phyloP scores from a whole-genome alignment of 2,797 vertebrate genomes.

The Botia almorhae region DNA sequence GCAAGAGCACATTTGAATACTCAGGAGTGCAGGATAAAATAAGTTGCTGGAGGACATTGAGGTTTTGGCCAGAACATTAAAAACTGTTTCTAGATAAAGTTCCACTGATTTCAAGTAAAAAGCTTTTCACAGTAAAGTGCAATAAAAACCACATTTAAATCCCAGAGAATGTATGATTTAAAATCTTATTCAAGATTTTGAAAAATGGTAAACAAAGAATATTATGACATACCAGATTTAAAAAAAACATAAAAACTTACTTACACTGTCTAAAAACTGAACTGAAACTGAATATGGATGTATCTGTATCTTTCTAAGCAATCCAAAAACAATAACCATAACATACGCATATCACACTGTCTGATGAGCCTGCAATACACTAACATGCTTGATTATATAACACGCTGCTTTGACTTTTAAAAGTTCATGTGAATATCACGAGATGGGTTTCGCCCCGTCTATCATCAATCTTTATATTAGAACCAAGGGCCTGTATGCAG shows the following conservation, averaged over 20 bases:
- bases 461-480: conserved; percentile 28
- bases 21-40: not conserved
- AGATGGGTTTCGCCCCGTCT: not conserved
- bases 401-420: conserved; percentile 8
- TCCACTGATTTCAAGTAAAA: not conserved
- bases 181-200: too few species aligned
- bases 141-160: too few species aligned
- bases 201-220: too few species aligned
- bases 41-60: not conserved
- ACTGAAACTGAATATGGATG: too few species aligned
- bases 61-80: not conserved
- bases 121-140: not conserved
- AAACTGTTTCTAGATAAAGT: not conserved
- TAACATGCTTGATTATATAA: not conserved
- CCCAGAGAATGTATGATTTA: too few species aligned
- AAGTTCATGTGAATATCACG: not conserved
- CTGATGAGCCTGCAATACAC: not conserved
- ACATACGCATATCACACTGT: not conserved
- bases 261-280: too few species aligned
- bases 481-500: conserved; percentile 49
- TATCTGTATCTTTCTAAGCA: conserved; percentile 2
- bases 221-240: too few species aligned
- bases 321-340: conserved; percentile 4
- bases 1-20: not conserved
- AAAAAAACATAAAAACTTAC: too few species aligned